phyloP scores from a whole-genome alignment of 2,113 vertebrate species.

The Vombatus ursinus region DNA sequence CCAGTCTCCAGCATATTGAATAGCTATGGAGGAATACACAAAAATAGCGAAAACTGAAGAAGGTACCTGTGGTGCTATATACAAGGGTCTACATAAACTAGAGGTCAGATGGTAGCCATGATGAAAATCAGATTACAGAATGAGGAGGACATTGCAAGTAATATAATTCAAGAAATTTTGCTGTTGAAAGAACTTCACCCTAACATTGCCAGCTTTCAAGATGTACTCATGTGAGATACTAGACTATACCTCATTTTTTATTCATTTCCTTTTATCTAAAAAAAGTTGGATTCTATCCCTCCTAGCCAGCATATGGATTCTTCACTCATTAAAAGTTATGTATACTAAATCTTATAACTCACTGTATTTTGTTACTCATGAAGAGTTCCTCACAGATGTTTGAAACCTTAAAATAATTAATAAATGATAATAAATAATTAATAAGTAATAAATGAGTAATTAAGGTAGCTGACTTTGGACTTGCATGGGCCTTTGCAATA shows the following conservation, averaged over 20 bases:
- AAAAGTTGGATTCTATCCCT: slow-evolving; percentile 95
- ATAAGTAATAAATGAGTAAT: slow-evolving; percentile 98
- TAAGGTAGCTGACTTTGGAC: slow-evolving; percentile 96
- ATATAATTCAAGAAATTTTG: slow-evolving; percentile 95
- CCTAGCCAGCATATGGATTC: slow-evolving; percentile 93
- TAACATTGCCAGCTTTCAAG: slow-evolving; percentile 96
- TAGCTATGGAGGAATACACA: too few species aligned
- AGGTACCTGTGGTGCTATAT: slow-evolving; percentile 99
- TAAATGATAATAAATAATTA: too few species aligned
- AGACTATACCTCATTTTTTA: slow-evolving; percentile 96
- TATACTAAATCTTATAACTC: slow-evolving; percentile 97
- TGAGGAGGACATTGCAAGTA: slow-evolving; percentile 97
- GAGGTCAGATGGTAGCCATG: slow-evolving; percentile 90
- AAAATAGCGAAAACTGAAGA: too few species aligned
- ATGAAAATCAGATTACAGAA: slow-evolving; percentile 99
- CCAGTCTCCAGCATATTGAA: too few species aligned
- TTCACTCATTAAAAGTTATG: slow-evolving; percentile 96
- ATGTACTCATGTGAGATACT: slow-evolving; percentile 97
- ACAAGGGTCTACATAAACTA: slow-evolving; percentile 94
- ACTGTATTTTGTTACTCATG: slow-evolving; percentile 98
- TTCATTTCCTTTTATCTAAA: slow-evolving; percentile 99
- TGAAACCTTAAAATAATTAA: too few species aligned
- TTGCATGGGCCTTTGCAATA: slow-evolving; percentile 96
- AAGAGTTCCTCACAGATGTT: slow-evolving; percentile 94
- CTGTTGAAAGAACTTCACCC: slow-evolving; percentile 98